Evolutionary conservation across 2,888 invertebrate genomes (phyloP).

Genomic region (Cosmia pyralina): DNA sequence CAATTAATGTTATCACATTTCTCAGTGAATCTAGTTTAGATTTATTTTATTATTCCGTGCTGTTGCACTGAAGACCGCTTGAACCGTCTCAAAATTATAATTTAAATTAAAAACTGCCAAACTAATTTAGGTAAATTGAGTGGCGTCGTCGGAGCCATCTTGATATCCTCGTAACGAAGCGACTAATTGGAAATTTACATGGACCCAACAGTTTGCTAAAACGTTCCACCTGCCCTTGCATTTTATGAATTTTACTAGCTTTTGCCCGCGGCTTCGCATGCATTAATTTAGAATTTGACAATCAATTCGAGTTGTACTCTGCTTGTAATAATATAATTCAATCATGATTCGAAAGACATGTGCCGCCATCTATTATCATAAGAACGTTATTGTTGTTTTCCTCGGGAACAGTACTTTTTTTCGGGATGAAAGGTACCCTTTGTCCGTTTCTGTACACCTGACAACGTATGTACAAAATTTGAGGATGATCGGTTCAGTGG

Average conservation of each 20-base stretch:
- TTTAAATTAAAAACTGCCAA: constrained; percentile 49
- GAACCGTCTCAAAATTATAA: constrained; percentile 38
- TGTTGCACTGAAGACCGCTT: constrained; percentile 2
- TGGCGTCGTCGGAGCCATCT: constrained; percentile 32
- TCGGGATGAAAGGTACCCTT: too few relatives aligned
- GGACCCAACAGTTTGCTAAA: constrained; percentile 23
- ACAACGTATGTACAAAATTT: too few relatives aligned
- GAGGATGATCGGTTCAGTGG: too few relatives aligned
- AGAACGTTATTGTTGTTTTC: too few relatives aligned
- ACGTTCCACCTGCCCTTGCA: constrained; percentile 11
- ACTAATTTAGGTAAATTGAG: constrained; percentile 52
- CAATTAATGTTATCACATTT: constrained; percentile 22
- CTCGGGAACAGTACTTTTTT: too few relatives aligned
- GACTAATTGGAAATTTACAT: constrained; percentile 55
- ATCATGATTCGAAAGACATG: too few relatives aligned
- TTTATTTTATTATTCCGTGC: constrained; percentile 5
- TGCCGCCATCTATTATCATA: too few relatives aligned
- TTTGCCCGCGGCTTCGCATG: too few relatives aligned
- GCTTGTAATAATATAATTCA: too few relatives aligned
- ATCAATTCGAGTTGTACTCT: too few relatives aligned
- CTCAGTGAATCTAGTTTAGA: constrained; percentile 15
- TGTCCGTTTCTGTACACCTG: too few relatives aligned
- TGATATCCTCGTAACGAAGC: constrained; percentile 54
- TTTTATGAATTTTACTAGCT: constrained; percentile 11
- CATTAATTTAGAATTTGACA: too few relatives aligned